Evolutionary conservation across 2,797 vertebrate genomes (phyloP), one percentile per base, ranked within the genome.

Genomic region (Myotis myotis): DNA sequence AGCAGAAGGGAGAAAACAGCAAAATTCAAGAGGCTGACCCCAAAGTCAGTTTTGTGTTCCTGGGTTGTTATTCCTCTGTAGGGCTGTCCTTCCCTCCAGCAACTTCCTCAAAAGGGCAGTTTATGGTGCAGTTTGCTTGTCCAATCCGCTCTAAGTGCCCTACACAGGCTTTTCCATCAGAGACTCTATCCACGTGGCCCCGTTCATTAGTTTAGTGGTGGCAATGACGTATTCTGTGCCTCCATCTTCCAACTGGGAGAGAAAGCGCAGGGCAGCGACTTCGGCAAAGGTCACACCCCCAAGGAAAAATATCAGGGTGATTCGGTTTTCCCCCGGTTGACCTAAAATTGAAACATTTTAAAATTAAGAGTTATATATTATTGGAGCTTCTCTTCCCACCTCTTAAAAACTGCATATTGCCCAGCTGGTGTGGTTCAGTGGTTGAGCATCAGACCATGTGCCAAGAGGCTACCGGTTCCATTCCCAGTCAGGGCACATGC

Each of bases 181-280:
- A 38, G 99, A 99, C 96, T 99, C 99, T 92, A 99, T 97, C 99
- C 99, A 99, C 33, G 98, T 99, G 66, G 98, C 99, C 17, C 99
- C 99, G 0, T 99, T 99, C 93, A 99, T 98, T 2, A 99, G 99
- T 96, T 99, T 99, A 3, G 99, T 99, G 23, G 99, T 99, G 62
- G 99, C 99, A 79, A 99, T 99, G 8, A 99, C 98, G 0, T 99
- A 99, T 86, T 99, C 99, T 12, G 99, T 99, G 79, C 99, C 99
- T 10, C 99, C 99, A 28, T 99, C 99, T 95, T 99, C 99, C 99
- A 99, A 98, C 81, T 99, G 99, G 38, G 99, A 99, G 71, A 99
- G 99, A 88, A 99, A 99, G 4, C 99, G 98, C 53, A 99, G 98
- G 0, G 99, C 99, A 0, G 99, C 99, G 44, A 99, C 99, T 96